Base-by-base conservation (phyloP, 2,888 invertebrate genomes). In the Nematopogon swammerdamellus region DNA sequence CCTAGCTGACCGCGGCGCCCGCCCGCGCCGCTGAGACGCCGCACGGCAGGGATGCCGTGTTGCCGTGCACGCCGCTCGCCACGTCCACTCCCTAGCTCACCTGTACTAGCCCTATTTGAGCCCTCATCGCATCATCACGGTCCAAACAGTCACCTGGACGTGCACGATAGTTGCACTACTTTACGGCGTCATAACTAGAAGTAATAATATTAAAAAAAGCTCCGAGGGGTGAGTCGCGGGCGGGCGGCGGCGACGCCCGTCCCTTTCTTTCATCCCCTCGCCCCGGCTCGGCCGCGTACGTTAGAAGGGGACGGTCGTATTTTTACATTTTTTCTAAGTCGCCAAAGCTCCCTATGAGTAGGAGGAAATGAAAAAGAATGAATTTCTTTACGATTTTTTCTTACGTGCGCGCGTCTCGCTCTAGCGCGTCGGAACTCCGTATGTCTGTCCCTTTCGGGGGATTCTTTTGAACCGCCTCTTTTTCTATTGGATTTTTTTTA, bases 301-400 rank as follows among this genome's bases (percentile, higher is more conserved):
- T 55, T 58, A 70, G 74, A 79, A 62, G 59, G 70, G 65, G 77
- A 79, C 68, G 65, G 68, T 66, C 62, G 59, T 68, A n/a, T n/a
- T n/a, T n/a, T n/a, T 65, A 64, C 66, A 69, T 77, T 76, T 77
- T 79, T 77, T 75, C 74, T 76, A 76, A 77, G 46, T 45, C 36
- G 36, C 17, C 45, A 43, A 48, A 42, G 73, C 74, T 67, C 66
- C n/a, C 68, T 70, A 71, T 72, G 70, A 72, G 71, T 67, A 63
- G 76, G 77, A 77, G 77, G 76, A 77, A 76, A 70, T 77, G 74
- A 67, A 77, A 76, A 77, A 75, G 75, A 77, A 77, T 72, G 68
- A 65, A 65, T 69, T 74, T 77, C 77, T 77, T 77, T 76, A 68
- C 68, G 69, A 73, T 77, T 79, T 79, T 79, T 76, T 73, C 74